These are phyloP conservation scores for Eupeodes luniger DNA, from an alignment of 2,888 invertebrate species.

Conservation along the genomic window DNA sequence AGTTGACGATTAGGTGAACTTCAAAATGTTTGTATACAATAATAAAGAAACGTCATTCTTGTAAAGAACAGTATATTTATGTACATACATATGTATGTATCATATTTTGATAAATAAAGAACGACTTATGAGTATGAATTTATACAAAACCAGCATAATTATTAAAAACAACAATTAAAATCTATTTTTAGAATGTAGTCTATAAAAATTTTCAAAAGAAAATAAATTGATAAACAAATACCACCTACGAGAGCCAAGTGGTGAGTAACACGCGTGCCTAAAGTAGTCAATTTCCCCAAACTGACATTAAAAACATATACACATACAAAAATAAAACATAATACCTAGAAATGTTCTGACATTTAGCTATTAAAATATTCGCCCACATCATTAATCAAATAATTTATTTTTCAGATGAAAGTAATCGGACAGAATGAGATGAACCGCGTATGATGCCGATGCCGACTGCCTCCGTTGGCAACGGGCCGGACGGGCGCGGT, in stretches of 20 bases:
- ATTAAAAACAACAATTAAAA: not conserved
- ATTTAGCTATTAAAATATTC: conserved; percentile 29
- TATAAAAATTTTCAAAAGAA: not conserved
- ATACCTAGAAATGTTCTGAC: conserved; percentile 42
- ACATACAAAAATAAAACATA: not conserved
- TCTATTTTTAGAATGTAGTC: conserved; percentile 7
- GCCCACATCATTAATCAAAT: conserved; percentile 57
- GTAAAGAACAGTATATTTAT: too few relatives aligned
- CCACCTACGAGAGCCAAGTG: not conserved
- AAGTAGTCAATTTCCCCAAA: conserved; percentile 54
- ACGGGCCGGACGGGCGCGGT: too few relatives aligned
- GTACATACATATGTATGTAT: too few relatives aligned
- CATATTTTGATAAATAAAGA: too few relatives aligned
- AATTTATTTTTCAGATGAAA: conserved; percentile 64
- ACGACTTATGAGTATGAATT: too few relatives aligned
- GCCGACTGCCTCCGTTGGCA: conserved; percentile 10
- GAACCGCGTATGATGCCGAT: conserved; percentile 3
- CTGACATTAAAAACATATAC: conserved; percentile 15
- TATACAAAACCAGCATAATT: not conserved
- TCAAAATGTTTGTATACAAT: too few relatives aligned
- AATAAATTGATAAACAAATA: conserved; percentile 6
- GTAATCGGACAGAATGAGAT: conserved; percentile 42
- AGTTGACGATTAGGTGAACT: too few relatives aligned
- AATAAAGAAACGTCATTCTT: too few relatives aligned
- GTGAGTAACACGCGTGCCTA: conserved; percentile 58